Evolutionary conservation across 1,140 invertebrate genomes (phyloP), one percentile per base, ranked within the genome.

Genomic region (Drosophila nannoptera): DNA sequence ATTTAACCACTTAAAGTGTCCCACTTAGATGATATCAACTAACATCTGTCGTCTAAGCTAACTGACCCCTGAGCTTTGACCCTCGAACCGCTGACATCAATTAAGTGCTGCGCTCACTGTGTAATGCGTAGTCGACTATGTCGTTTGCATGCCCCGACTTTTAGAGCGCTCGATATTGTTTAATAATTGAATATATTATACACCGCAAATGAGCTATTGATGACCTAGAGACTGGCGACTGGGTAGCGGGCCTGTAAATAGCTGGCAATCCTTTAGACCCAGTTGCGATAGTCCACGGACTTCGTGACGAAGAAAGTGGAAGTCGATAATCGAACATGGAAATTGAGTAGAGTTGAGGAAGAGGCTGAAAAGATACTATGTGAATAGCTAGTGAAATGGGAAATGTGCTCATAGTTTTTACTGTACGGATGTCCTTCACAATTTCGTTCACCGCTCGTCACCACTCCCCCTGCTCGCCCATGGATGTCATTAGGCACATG

Each of bases 141-240:
- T n/a, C 29, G 46, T 32, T 48, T n/a, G 22, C 45, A 29, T 53
- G 14, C 59, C 56, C 29, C 58, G 46, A 35, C 31, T 31, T 43
- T 11, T 11, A 43, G 38, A 29, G 1, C 58, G 66, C 66, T 69
- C 60, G 66, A 69, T 69, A 69, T 64, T 56, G 43, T 69, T 69
- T 52, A 69, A 69, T 69, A 69, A 69, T 69, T 69, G 42, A 68
- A 62, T 62, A 32, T 54, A 42, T 22, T 22, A 63, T 68, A 22
- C 46, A 38, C 42, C 66, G 14, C 59, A 68, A 68, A 62, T 68
- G 66, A 62, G 66, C 50, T 49, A 54, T 40, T 53, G 58, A 62
- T 62, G 66, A 68, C 66, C 66, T 49, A 33, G 49, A 52, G n/a
- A 45, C 8, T 31, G 16, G 0, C 14, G 11, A 31, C 32, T 35